Base-by-base conservation (phyloP, 2,113 vertebrate species). In the Ranitomeya variabilis region DNA sequence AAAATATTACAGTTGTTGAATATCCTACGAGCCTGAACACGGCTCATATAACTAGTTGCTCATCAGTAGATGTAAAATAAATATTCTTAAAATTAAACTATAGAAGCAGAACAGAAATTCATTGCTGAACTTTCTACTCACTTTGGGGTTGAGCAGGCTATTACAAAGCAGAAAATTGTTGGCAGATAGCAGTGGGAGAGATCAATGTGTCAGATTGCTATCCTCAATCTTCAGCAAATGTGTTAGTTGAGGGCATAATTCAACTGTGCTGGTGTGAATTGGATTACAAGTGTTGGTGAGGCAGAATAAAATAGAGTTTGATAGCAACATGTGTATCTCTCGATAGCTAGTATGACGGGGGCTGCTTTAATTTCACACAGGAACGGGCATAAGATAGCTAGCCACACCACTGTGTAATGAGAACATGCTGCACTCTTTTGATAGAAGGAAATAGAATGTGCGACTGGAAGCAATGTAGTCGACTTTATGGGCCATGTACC, bases 251-350 rank as follows among this genome's bases (percentile, higher is more conserved):
- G 85, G 87, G 87, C 18, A 0, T 90, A 87, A 31, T 7, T 79
- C 13, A 83, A 23, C 67, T 52, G 82, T 3, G 1, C 71, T 86
- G 88, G n/a, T 90, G 90, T 57, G 76, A 82, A 59, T 19, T 88
- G 89, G 83, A 52, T 90, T 79, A 4, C 77, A 37, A 89, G 86
- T 59, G 81, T 86, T 87, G 66, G 8, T 76, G 86, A 83, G 45
- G 10, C 37, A 37, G n/a, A 71, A 89, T 31, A 7, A 82, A 83
- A 57, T 78, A 76, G 45, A 82, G 26, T 84, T 86, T 7, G 26
- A 62, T 59, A 57, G 85, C 66, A 90, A 83, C 4, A 7, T 51
- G 80, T 0, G 1, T 64, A 88, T 81, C 73, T 89, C 81, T 51
- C 66, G 31, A 6, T 26, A 62, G 67, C 54, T 23, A 23, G 76